phyloP scores from a whole-genome alignment of 2,797 vertebrate species.

The Pangasius macronema region DNA sequence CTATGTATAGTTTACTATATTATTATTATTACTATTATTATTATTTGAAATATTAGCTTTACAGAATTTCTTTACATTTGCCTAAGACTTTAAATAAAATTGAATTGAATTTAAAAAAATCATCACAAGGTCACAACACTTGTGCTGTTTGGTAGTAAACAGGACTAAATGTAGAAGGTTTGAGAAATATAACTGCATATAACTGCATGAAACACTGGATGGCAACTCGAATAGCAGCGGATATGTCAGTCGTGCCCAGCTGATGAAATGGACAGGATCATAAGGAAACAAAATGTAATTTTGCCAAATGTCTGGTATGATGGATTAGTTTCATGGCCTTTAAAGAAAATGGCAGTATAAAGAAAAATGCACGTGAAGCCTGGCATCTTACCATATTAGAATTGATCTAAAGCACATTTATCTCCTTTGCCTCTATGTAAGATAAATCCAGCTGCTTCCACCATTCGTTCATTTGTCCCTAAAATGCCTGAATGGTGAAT shows the following conservation, averaged over 20 bases:
- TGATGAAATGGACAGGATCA: conserved; percentile 13
- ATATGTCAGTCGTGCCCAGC: neutral
- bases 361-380: neutral
- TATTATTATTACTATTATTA: neutral
- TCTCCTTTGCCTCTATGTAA: neutral
- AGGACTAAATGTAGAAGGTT: conserved; percentile 4
- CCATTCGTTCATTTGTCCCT: neutral
- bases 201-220: neutral
- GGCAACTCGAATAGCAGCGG: neutral
- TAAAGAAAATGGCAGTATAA: conserved; percentile 23
- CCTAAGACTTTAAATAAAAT: too few species aligned
- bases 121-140: neutral
- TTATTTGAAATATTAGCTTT: neutral
- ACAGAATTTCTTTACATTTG: neutral
- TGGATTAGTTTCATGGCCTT: conserved; percentile 29
- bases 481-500: conserved; percentile 7
- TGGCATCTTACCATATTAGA: conserved; percentile 20
- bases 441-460: conserved; percentile 8
- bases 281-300: conserved; percentile 20
- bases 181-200: neutral
- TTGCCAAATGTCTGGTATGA: conserved; percentile 30
- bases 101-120: neutral
- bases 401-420: conserved; percentile 18
- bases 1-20: too few species aligned
- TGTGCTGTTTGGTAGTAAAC: conserved; percentile 1